Evolutionary conservation across 1,140 invertebrate genomes (phyloP).

Genomic region (Polypedilum vanderplanki): DNA sequence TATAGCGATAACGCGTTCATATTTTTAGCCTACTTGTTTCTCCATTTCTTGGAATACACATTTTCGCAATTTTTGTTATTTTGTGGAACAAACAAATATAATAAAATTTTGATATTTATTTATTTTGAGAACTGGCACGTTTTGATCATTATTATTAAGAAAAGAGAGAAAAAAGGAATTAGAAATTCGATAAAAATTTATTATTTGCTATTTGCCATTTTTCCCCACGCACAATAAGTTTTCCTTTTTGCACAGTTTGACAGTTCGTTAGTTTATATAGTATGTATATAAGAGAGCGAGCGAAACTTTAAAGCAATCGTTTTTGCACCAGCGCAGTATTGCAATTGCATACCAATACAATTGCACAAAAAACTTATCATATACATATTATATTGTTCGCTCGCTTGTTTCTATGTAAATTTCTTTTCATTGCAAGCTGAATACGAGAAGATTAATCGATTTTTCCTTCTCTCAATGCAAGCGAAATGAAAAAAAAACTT

Average conservation of each 20-base stretch:
- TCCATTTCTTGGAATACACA: too few species aligned
- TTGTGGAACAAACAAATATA: too few species aligned
- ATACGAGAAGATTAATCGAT: not conserved
- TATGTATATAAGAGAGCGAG: not conserved
- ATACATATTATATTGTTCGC: not conserved
- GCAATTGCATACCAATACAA: constrained; percentile 11
- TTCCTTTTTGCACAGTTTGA: not conserved
- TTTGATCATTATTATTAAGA: too few species aligned
- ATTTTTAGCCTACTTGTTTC: too few species aligned
- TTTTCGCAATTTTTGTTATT: too few species aligned
- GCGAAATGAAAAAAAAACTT: not conserved
- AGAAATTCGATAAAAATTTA: too few species aligned
- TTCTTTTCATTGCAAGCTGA: not conserved
- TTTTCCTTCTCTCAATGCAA: not conserved
- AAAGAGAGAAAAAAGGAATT: too few species aligned
- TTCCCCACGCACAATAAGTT: not conserved
- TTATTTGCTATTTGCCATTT: not conserved
- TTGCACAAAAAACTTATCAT: not conserved
- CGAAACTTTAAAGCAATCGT: not conserved
- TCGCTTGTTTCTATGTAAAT: not conserved
- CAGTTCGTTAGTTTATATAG: not conserved
- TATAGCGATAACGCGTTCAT: not conserved
- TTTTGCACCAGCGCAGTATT: constrained; percentile 4
- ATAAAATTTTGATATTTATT: too few species aligned
- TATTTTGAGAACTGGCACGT: too few species aligned